Base-by-base conservation (phyloP, 2,888 invertebrate species). In the Eremobia ochroleuca region DNA sequence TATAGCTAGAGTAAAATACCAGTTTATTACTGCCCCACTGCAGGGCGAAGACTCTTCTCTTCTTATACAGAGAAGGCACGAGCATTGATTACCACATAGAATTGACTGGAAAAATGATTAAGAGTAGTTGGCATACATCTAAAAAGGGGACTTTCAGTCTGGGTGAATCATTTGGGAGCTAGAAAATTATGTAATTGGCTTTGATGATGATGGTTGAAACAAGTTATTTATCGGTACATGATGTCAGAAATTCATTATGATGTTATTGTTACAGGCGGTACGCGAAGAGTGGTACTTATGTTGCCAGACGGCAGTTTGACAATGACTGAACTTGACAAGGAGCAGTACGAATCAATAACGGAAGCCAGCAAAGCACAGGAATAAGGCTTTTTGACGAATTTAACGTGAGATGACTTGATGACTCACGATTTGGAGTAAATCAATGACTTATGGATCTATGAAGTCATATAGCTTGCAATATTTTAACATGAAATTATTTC, bases 261-360 rank as follows among this genome's bases (percentile, higher is more conserved):
- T 73, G 25, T n/a, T 21, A 34, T 78, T 77, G 67, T 86, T 85
- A 8, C 92, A 98, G 98, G 98, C 93, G 98, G 98, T 76, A 98
- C 98, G 34, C 97, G 98, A 90, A 97, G 98, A 93, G 98, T 98
- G 34, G 98, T 98, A 13, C 97, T 98, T n/a, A 96, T 98, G 90
- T 95, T 98, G 88, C 98, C 98, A 15, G 98, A 98, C 92, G 98
- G 98, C 83, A 98, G 98, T 91, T 97, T 98, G 81, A 98, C 98
- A 97, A 98, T 98, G 97, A 98, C 98, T 11, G 98, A 98, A 94
- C 98, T 99, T 82, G 98, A 98, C 89, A 98, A 98, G 90, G 98
- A 98, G 91, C 98, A 99, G 92, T 98, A 98, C 88, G 98, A 98
- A 83, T 98, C 98, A 40, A 97, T 97, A 84, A 97, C 96, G 13